Conservation (phyloP, 2,113 vertebrate genomes). For the Pogonocichla stellata region DNA sequence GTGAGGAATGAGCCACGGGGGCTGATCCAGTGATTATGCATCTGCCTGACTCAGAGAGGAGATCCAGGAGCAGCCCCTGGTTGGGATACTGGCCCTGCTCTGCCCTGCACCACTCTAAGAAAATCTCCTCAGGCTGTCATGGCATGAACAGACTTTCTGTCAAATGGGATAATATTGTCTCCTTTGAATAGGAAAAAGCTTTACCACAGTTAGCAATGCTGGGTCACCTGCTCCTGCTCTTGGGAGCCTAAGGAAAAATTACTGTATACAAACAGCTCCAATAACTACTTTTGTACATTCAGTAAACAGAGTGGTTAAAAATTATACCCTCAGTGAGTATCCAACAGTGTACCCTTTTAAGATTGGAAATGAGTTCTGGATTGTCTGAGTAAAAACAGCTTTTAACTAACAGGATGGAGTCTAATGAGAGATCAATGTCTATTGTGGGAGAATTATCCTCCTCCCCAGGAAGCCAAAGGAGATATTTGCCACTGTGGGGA, state of each 20-base stretch:
- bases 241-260: conserved; percentile 19
- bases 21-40: not conserved
- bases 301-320: conserved; percentile 64
- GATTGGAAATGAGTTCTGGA: conserved; percentile 55
- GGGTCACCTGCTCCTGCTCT: not conserved
- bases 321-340: conserved; percentile 32
- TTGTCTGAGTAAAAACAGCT: conserved; percentile 59
- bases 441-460: conserved; percentile 40
- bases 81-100: not conserved
- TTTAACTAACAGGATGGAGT: conserved; percentile 64
- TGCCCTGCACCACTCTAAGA: not conserved
- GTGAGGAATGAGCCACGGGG: not conserved
- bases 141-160: not conserved
- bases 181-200: not conserved
- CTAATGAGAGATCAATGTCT: conserved; percentile 59
- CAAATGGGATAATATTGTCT: not conserved
- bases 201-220: not conserved
- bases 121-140: not conserved
- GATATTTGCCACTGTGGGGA: conserved; percentile 1
- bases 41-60: not conserved
- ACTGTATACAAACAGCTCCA: conserved; percentile 27
- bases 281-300: conserved; percentile 35
- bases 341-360: conserved; percentile 63
- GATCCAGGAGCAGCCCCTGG: not conserved
- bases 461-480: conserved; percentile 34